Conservation (phyloP, 2,797 vertebrate species). For the Poecilia gillii region DNA sequence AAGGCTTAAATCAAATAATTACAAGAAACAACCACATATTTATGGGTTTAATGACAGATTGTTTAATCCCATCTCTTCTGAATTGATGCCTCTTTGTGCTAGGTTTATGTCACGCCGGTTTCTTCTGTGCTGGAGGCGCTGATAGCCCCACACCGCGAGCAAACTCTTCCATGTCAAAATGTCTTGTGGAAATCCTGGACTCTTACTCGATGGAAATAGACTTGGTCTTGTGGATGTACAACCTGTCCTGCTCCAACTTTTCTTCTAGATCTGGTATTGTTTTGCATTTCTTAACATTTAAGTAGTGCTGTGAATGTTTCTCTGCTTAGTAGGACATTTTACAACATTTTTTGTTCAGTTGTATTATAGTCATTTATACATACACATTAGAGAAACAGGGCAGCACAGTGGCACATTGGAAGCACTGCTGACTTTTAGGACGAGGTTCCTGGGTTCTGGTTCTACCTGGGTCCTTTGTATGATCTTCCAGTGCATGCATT, state of each 20-base stretch:
- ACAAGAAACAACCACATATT: not conserved
- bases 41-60: not conserved
- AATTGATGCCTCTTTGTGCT: conserved; percentile 13
- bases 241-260: conserved; percentile 57
- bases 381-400: not conserved
- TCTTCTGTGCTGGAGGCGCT: conserved; percentile 82
- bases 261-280: conserved; percentile 31
- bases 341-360: not conserved
- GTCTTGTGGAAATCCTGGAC: conserved; percentile 75
- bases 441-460: not conserved
- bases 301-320: not conserved
- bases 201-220: conserved; percentile 46
- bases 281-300: not conserved
- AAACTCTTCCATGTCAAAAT: conserved; percentile 64
- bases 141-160: conserved; percentile 76
- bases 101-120: conserved; percentile 84
- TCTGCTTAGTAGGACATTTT: not conserved
- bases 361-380: not conserved
- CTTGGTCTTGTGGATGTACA: conserved; percentile 56
- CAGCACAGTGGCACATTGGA: not conserved
- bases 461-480: not conserved
- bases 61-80: not conserved
- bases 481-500: not conserved
- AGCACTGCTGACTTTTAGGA: not conserved
- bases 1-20: not conserved